These are phyloP conservation scores for Rattus rattus DNA, from an alignment of 2,113 vertebrate species.

Conservation along the genomic window DNA sequence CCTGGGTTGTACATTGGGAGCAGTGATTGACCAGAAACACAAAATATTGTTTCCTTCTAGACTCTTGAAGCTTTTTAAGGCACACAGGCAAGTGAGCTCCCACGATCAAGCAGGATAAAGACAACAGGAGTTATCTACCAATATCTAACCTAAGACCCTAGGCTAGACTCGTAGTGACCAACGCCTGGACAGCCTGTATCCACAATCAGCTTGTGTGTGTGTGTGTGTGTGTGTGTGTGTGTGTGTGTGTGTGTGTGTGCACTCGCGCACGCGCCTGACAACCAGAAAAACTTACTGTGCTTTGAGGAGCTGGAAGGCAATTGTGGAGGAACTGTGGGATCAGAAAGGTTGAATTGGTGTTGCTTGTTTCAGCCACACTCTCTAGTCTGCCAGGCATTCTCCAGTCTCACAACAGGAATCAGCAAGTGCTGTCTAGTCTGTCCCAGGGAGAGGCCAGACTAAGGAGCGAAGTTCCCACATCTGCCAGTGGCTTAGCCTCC, in stretches of 20 bases:
- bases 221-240: no score
- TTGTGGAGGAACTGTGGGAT: not conserved
- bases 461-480: not conserved
- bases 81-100: not conserved
- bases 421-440: not conserved
- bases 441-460: not conserved
- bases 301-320: not conserved
- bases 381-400: not conserved
- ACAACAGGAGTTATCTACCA: not conserved
- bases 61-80: not conserved
- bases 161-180: not conserved
- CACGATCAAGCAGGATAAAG: not conserved
- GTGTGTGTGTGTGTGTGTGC: no score
- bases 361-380: not conserved
- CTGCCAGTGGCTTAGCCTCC: not conserved
- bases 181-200: not conserved
- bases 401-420: not conserved
- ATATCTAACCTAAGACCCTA: not conserved
- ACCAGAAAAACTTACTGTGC: not conserved
- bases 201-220: not conserved
- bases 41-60: not conserved
- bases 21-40: not conserved
- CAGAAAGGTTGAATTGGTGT: not conserved
- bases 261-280: not conserved
- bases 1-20: not conserved